Percentiles rank a stretch among this genome's conserved stretches.
Evolutionary conservation across 2,113 vertebrate genomes (phyloP).

Genomic region (Corapipo altera): DNA sequence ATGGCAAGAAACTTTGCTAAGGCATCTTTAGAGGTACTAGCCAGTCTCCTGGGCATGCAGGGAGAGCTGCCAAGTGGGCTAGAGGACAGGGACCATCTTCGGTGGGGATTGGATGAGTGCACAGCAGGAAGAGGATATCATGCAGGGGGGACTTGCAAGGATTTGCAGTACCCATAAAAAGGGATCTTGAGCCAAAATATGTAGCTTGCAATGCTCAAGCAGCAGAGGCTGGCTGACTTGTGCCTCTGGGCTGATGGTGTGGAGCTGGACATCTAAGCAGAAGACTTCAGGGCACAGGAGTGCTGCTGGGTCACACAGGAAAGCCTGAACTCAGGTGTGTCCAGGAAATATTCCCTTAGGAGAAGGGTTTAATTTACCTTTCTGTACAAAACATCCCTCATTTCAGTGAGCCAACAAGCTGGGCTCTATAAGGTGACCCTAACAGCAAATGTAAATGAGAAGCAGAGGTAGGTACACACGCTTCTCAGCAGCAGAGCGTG

Average conservation of each 20-base stretch:
- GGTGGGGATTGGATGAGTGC: neutral
- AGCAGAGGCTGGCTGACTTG: neutral
- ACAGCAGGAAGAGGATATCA: neutral
- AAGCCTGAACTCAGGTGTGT: neutral
- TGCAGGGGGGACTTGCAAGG: neutral
- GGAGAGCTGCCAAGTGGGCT: neutral
- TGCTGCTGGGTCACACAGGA: neutral
- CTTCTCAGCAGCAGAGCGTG: neutral
- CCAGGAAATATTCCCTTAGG: neutral
- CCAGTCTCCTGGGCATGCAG: neutral
- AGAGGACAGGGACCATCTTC: neutral
- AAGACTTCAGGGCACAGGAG: neutral
- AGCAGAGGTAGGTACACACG: neutral
- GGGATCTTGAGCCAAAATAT: neutral
- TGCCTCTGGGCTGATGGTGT: neutral
- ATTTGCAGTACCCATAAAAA: neutral
- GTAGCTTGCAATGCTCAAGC: neutral
- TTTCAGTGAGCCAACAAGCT: neutral
- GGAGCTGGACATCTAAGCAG: neutral
- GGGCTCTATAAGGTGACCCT: neutral
- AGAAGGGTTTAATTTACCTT: neutral
- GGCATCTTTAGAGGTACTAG: neutral
- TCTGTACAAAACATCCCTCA: neutral
- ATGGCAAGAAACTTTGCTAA: neutral
- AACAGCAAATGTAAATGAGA: neutral